A percentile compares a stretch with the other conserved stretches of the same genome.
Evolutionary conservation across 1,140 invertebrate species (phyloP).

Genomic region (Anastatus disparis): DNA sequence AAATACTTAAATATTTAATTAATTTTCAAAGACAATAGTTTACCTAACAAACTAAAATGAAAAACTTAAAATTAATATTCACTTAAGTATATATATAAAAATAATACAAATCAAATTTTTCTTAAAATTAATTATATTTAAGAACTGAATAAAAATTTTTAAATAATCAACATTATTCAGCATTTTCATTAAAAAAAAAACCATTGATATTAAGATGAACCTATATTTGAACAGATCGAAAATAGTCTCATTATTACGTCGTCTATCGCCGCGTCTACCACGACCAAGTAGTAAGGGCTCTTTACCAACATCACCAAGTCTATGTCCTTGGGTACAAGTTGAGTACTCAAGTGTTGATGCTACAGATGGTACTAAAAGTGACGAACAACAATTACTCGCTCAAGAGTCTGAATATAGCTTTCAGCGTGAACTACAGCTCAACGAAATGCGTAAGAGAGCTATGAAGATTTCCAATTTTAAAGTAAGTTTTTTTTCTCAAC

Average conservation of each 20-base stretch:
- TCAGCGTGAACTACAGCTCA: constrained; percentile 57
- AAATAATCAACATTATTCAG: too few species aligned
- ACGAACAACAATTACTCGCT: constrained; percentile 47
- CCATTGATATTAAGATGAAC: too few species aligned
- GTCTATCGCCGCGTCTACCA: constrained; percentile 60
- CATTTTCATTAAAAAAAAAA: constrained; percentile 7
- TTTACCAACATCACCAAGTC: constrained; percentile 51
- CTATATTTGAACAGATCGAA: constrained; percentile 64
- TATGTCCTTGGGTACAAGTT: constrained; percentile 60
- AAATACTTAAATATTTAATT: too few species aligned
- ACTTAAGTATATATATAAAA: too few species aligned
- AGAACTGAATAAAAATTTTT: too few species aligned
- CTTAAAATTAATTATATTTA: too few species aligned
- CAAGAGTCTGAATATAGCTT: constrained; percentile 49
- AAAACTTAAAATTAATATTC: too few species aligned
- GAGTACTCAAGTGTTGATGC: constrained; percentile 54
- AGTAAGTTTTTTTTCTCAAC: constrained; percentile 20
- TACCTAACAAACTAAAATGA: too few species aligned
- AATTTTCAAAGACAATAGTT: too few species aligned
- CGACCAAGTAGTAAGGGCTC: constrained; percentile 54
- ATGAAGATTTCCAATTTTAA: constrained; percentile 9
- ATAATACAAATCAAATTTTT: too few species aligned
- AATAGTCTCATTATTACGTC: constrained; percentile 59
- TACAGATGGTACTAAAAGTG: constrained; percentile 44
- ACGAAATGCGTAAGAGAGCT: constrained; percentile 53